Conservation (phyloP, 2,113 vertebrate genomes). For the Atherinomorus stipes region DNA sequence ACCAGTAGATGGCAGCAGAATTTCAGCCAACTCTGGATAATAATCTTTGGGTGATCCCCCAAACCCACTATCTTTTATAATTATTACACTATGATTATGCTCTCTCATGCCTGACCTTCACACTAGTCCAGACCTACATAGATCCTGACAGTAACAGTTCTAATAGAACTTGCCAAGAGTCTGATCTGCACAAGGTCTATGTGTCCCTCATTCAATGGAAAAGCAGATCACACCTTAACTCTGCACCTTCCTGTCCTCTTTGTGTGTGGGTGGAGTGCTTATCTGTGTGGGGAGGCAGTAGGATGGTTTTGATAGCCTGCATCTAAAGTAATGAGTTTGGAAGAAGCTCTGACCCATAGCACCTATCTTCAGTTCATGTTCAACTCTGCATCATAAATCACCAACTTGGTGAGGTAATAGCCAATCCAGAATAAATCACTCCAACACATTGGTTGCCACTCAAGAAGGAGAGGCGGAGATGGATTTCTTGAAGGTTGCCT, state of each 20-base stretch:
- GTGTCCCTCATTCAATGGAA: slow-evolving; percentile 22
- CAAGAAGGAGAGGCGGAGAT: slow-evolving; percentile 20
- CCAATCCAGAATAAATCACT: slow-evolving; percentile 1
- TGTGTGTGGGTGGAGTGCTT: neutral
- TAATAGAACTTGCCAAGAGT: slow-evolving; percentile 55
- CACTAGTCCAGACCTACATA: slow-evolving; percentile 42
- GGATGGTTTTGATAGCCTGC: neutral
- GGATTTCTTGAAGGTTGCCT: slow-evolving; percentile 40
- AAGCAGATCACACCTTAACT: slow-evolving; percentile 14
- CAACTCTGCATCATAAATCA: slow-evolving; percentile 32
- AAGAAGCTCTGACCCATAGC: neutral
- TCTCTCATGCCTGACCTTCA: slow-evolving; percentile 56
- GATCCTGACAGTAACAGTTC: slow-evolving; percentile 43
- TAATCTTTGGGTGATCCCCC: neutral
- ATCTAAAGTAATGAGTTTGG: slow-evolving; percentile 3
- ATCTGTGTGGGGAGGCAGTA: slow-evolving; percentile 5
- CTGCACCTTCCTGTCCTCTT: neutral
- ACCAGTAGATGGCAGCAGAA: slow-evolving; percentile 74
- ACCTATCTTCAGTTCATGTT: slow-evolving; percentile 3
- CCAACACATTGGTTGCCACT: slow-evolving; percentile 18
- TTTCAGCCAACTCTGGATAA: slow-evolving; percentile 10
- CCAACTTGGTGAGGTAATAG: neutral
- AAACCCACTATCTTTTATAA: slow-evolving; percentile 18
- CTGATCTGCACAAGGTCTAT: slow-evolving; percentile 19
- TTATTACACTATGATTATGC: slow-evolving; percentile 8